Evolutionary conservation across 2,888 invertebrate species (phyloP), one percentile per base, ranked within the genome.

Genomic region (Drosophila colorata): DNA sequence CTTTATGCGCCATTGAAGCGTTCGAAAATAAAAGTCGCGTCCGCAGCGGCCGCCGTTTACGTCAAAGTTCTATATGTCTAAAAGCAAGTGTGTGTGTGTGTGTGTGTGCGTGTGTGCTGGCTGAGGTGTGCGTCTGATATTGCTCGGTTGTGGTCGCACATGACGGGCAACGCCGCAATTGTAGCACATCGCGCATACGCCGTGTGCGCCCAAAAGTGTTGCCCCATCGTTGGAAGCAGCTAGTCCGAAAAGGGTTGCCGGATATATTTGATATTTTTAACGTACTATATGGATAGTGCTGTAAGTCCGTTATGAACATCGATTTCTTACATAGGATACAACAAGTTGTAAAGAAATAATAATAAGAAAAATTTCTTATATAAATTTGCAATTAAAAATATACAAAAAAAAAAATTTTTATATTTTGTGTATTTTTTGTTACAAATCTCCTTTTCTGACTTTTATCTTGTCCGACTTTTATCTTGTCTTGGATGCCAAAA

Each of bases 1-100:
- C 87, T 84, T 84, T 88, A 88, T 84, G 84, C 84, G 84, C 84
- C 84, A 88, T 87, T 83, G 88, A 84, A 84, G 84, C 84, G 84
- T 87, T 84, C 84, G 75, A 84, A 88, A 84, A 84, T 88, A 83
- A 83, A 83, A 83, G 83, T 86, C 74, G 88, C 69, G 74, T 79
- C 60, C 73, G 65, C 85, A 61, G 74, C 61, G 60, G 43, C 64
- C 68, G 69, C 43, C 58, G 70, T 80, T 86, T 88, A 72, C 83
- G 87, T 83, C 82, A 87, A 87, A 75, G 28, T 56, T 40, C 31
- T 55, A 31, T 38, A 20, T 41, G 41, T 28, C 9, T 37, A 33
- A 33, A 33, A 33, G n/a, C 65, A 44, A 43, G 33, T 49, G 33
- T 46, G 53, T 48, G 40, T 43, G 52, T 51, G 43, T 35, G 51